Conservation (phyloP, 2,113 vertebrate genomes). For the Cryptomyrus ogoouensis region DNA sequence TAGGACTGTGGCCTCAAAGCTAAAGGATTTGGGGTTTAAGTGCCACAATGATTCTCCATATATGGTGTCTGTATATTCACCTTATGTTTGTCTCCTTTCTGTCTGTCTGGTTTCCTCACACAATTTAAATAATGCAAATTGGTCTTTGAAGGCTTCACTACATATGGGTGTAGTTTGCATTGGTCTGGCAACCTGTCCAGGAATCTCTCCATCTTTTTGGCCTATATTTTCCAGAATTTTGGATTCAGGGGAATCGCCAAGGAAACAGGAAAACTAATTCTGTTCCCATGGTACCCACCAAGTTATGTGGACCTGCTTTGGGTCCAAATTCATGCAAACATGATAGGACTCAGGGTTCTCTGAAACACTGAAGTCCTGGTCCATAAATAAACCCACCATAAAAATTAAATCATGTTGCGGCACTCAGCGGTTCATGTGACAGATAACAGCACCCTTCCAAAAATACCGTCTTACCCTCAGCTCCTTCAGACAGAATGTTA, state of each 20-base stretch:
- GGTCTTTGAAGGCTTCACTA: neutral
- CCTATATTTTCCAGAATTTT: neutral
- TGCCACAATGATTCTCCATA: neutral
- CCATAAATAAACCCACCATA: constrained; percentile 40
- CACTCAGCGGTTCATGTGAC: constrained; percentile 33
- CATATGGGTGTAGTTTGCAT: neutral
- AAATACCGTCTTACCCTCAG: constrained; percentile 71
- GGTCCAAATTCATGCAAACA: constrained; percentile 31
- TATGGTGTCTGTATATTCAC: neutral
- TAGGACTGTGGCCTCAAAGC: neutral
- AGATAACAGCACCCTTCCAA: constrained; percentile 25
- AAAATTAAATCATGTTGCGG: constrained; percentile 27
- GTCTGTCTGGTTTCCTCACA: neutral
- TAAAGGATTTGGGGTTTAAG: neutral
- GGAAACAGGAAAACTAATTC: constrained; percentile 28
- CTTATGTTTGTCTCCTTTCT: neutral
- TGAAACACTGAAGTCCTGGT: constrained; percentile 25
- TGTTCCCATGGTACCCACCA: neutral
- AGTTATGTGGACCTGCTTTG: constrained; percentile 11
- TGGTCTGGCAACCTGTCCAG: neutral
- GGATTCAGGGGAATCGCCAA: neutral
- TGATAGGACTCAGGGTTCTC: constrained; percentile 29
- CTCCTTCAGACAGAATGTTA: constrained; percentile 94
- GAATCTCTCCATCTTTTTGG: neutral
- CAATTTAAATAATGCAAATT: neutral